A percentile compares a stretch with the other conserved stretches of the same genome.
These are phyloP conservation scores for Amia ocellicauda DNA, from an alignment of 2,113 vertebrate genomes.

Conservation along the genomic window DNA sequence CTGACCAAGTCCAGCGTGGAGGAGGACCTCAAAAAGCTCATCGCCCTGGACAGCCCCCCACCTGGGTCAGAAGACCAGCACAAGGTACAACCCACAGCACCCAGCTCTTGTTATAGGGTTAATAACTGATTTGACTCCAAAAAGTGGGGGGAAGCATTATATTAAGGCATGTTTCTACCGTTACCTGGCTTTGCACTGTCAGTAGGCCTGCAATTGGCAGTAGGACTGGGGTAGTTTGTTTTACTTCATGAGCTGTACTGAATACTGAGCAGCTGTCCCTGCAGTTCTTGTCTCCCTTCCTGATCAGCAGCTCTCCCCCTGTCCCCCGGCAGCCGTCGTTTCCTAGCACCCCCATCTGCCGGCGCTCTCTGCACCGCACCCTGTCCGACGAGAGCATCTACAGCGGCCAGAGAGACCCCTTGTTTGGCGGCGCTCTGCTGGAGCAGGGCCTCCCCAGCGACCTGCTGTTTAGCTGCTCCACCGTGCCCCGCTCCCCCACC, in stretches of 20 bases:
- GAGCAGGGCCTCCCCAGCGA: constrained; percentile 84
- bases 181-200: too few relatives aligned
- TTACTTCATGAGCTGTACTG: too few relatives aligned
- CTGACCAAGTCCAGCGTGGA: constrained; percentile 84
- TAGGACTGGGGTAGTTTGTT: too few relatives aligned
- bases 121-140: too few relatives aligned
- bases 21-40: constrained; percentile 89
- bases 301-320: constrained; percentile 17
- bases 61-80: constrained; percentile 75
- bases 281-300: not conserved
- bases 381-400: constrained; percentile 95
- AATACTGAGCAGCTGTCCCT: not conserved
- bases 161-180: too few relatives aligned
- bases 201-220: too few relatives aligned
- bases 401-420: constrained; percentile 83
- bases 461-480: constrained; percentile 87
- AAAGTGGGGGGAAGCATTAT: too few relatives aligned
- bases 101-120: not conserved
- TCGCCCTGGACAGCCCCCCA: constrained; percentile 79
- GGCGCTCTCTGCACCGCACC: constrained; percentile 85
- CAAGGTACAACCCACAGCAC: constrained; percentile 65
- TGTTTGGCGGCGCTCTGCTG: constrained; percentile 66
- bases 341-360: constrained; percentile 69
- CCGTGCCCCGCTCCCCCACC: constrained; percentile 77
- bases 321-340: constrained; percentile 76